Evolutionary conservation across 2,888 invertebrate genomes (phyloP).

Genomic region (Chrysolina americana): DNA sequence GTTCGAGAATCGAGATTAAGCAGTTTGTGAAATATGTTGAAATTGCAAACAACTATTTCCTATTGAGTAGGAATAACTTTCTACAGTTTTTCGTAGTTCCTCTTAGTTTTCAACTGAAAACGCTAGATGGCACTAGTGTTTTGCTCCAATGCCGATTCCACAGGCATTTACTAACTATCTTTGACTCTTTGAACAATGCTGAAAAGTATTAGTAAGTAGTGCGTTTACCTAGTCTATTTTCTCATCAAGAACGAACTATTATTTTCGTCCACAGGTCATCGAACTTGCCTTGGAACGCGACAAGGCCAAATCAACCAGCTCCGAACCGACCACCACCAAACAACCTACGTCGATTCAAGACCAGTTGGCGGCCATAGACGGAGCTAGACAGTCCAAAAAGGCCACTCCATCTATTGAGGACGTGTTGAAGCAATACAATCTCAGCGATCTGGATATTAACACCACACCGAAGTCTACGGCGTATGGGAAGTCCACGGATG

Average conservation of each 20-base stretch:
- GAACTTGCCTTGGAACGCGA: constrained; percentile 63
- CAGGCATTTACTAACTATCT: too few relatives aligned
- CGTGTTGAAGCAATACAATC: constrained; percentile 64
- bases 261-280: constrained; percentile 59
- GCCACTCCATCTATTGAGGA: constrained; percentile 60
- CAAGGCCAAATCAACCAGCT: constrained; percentile 50
- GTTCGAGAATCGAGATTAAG: too few relatives aligned
- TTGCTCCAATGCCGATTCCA: too few relatives aligned
- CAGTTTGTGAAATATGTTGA: too few relatives aligned
- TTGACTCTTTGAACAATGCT: too few relatives aligned
- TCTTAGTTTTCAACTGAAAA: too few relatives aligned
- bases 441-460: constrained; percentile 54
- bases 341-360: constrained; percentile 58
- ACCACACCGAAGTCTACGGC: constrained; percentile 59
- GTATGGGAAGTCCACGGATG: constrained; percentile 78
- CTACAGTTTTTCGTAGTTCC: too few relatives aligned
- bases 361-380: constrained; percentile 47
- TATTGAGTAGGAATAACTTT: too few relatives aligned
- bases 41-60: too few relatives aligned
- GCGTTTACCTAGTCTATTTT: too few relatives aligned
- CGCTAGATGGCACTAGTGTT: too few relatives aligned
- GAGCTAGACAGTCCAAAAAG: constrained; percentile 43
- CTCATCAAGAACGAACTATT: neutral
- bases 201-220: too few relatives aligned
- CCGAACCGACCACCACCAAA: constrained; percentile 42